Conservation (phyloP, 64 coral and sea anemone genomes). For the Stylophora pistillata region DNA sequence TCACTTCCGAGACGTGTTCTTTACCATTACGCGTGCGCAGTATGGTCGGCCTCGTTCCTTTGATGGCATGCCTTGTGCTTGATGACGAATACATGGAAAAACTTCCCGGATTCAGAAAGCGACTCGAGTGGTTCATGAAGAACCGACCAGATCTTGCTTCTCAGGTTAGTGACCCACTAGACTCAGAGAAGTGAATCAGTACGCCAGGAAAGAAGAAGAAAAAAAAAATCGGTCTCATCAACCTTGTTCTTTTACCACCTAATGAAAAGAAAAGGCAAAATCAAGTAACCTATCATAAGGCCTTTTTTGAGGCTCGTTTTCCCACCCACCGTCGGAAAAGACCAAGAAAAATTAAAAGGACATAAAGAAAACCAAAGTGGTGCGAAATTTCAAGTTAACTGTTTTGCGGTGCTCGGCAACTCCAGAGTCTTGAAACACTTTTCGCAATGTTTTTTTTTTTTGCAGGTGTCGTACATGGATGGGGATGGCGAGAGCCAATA, state of each 20-base stretch:
- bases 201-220: neutral
- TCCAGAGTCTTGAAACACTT: too few species aligned
- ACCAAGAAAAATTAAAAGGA: too few species aligned
- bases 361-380: too few species aligned
- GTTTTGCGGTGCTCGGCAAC: too few species aligned
- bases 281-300: too few species aligned
- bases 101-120: constrained; percentile 77
- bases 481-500: constrained; percentile 24
- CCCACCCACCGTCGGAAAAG: too few species aligned
- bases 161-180: constrained; percentile 35
- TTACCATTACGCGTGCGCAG: constrained; percentile 75
- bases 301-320: too few species aligned
- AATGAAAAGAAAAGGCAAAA: too few species aligned
- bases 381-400: too few species aligned
- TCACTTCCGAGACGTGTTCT: neutral
- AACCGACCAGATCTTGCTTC: constrained; percentile 68
- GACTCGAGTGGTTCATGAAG: constrained; percentile 82
- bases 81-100: constrained; percentile 65
- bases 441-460: neutral
- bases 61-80: constrained; percentile 67
- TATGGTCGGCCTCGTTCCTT: constrained; percentile 76
- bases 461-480: constrained; percentile 81
- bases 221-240: neutral
- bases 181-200: neutral
- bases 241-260: too few species aligned